phyloP scores from a whole-genome alignment of 2,888 invertebrate species.

The Lampropteryx suffumata region DNA sequence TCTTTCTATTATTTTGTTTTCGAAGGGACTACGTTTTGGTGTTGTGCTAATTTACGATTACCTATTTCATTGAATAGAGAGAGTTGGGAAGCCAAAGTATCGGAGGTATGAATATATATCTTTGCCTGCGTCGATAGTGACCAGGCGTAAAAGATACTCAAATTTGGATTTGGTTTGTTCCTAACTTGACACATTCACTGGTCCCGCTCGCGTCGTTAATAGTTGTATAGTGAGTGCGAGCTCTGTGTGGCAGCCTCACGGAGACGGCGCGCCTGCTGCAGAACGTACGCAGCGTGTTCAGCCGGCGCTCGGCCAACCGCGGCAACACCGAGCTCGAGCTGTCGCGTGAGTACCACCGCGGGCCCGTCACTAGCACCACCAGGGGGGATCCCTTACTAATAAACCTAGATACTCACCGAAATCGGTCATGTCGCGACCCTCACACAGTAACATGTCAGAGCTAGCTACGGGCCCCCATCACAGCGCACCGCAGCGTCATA shows the following conservation, averaged over 20 bases:
- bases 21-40: conserved; percentile 16
- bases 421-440: too few species aligned
- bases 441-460: too few species aligned
- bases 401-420: too few species aligned
- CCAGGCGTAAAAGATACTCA: too few species aligned
- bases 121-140: too few species aligned
- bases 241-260: conserved; percentile 90
- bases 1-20: conserved; percentile 19
- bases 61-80: conserved; percentile 2
- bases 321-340: conserved; percentile 94
- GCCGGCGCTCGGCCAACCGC: conserved; percentile 89
- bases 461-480: conserved; percentile 7
- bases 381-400: too few species aligned
- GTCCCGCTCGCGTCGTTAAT: conserved; percentile 43
- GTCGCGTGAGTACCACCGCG: conserved; percentile 90
- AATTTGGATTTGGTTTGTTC: conserved; percentile 8
- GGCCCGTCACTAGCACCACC: not conserved
- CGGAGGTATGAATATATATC: too few species aligned
- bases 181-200: conserved; percentile 13
- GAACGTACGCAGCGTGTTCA: conserved; percentile 96
- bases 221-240: conserved; percentile 58
- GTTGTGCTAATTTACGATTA: conserved; percentile 15
- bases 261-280: conserved; percentile 98
- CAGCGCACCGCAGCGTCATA: conserved; percentile 51
- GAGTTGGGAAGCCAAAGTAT: conserved; percentile 9